phyloP scores from a whole-genome alignment of 2,888 invertebrate genomes.

The Microctonus brassicae region DNA sequence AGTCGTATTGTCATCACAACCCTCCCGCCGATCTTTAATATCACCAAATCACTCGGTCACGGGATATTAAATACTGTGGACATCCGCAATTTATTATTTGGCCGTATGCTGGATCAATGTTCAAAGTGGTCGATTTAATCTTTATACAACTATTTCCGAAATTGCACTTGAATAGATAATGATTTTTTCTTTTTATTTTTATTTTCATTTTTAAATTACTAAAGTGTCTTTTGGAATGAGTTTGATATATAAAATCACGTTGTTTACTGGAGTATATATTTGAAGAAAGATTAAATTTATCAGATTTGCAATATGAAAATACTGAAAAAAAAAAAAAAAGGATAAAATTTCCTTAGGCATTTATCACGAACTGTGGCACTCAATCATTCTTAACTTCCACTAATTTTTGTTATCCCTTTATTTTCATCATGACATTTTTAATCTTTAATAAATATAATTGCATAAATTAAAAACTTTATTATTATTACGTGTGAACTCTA shows the following conservation, averaged over 20 bases:
- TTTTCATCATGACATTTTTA: conserved; percentile 25
- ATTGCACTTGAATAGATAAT: background rate
- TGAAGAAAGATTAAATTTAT: background rate
- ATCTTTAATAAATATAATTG: conserved; percentile 12
- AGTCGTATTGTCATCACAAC: conserved; percentile 44
- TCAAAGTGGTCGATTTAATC: conserved; percentile 46
- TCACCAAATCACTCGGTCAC: conserved; percentile 50
- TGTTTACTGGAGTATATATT: background rate
- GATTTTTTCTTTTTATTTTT: background rate
- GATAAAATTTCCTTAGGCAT: background rate
- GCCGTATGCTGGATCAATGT: conserved; percentile 39
- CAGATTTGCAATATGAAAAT: background rate
- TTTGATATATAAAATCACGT: background rate
- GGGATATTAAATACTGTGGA: conserved; percentile 57
- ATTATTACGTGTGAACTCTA: conserved; percentile 22
- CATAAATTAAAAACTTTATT: conserved; percentile 9
- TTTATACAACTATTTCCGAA: conserved; percentile 20
- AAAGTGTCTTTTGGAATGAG: background rate
- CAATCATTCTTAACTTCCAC: conserved; percentile 55
- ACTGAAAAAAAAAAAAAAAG: conserved; percentile 15
- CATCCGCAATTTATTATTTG: conserved; percentile 27
- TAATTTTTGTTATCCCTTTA: conserved; percentile 16
- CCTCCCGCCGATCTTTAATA: conserved; percentile 48
- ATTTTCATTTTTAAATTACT: background rate
- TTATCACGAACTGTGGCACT: conserved; percentile 46